Conservation (phyloP, 2,113 vertebrate genomes). For the Oenanthe melanoleuca region DNA sequence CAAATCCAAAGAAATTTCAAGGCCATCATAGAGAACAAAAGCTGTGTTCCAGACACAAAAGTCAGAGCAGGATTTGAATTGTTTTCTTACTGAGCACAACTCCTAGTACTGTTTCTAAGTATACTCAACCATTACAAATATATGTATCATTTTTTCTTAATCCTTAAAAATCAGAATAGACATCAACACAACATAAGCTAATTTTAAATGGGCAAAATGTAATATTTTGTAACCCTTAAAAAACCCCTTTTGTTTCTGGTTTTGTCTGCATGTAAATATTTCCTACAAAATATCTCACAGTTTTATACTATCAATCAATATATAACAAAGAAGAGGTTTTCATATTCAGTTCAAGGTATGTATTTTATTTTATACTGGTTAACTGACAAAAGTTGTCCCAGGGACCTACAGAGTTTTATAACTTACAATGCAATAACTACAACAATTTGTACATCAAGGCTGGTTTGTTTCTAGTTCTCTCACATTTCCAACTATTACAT, state of each 20-base stretch:
- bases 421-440: slow-evolving; percentile 33
- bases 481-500: background rate
- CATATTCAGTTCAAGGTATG: background rate
- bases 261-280: slow-evolving; percentile 2
- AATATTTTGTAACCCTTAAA: background rate
- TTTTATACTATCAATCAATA: background rate
- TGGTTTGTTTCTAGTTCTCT: slow-evolving; percentile 12
- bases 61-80: background rate
- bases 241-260: background rate
- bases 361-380: slow-evolving; percentile 44
- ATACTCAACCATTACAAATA: background rate
- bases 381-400: slow-evolving; percentile 27
- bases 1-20: background rate
- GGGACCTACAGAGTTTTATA: slow-evolving; percentile 22
- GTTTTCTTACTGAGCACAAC: background rate
- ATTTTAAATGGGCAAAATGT: background rate
- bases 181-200: background rate
- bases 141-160: background rate
- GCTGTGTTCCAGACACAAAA: background rate
- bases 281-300: slow-evolving; percentile 25
- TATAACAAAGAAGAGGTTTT: slow-evolving; percentile 18
- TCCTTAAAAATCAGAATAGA: background rate
- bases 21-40: background rate
- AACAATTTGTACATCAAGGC: slow-evolving; percentile 27
- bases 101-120: background rate